Conservation (phyloP, 2,113 vertebrate species). For the Ptilonorhynchus violaceus region DNA sequence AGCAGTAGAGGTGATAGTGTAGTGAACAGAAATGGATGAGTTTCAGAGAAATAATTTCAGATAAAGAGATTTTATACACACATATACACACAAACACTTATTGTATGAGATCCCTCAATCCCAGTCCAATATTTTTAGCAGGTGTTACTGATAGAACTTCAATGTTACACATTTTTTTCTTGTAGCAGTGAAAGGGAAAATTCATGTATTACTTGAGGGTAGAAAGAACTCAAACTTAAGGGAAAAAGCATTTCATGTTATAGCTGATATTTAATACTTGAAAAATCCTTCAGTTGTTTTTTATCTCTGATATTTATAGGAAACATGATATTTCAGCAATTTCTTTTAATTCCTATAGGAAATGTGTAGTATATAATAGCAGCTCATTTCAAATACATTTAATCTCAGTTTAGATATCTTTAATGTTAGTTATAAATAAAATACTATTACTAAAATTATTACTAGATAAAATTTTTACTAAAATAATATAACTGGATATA, state of each 20-base stretch:
- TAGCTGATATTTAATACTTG: conserved; percentile 23
- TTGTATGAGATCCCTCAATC: conserved; percentile 40
- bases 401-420: background rate
- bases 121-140: conserved; percentile 61
- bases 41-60: conserved; percentile 26
- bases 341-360: background rate
- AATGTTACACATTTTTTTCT: conserved; percentile 7
- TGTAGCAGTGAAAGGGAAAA: conserved; percentile 18
- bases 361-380: background rate
- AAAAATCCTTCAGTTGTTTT: background rate
- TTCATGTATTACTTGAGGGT: conserved; percentile 36
- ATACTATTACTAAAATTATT: background rate
- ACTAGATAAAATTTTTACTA: background rate
- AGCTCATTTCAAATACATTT: background rate
- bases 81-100: background rate
- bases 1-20: background rate
- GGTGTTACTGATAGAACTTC: conserved; percentile 30
- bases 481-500: background rate
- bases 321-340: background rate
- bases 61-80: conserved; percentile 13
- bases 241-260: background rate
- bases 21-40: background rate
- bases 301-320: background rate
- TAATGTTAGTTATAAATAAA: background rate
- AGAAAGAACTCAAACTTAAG: conserved; percentile 31